Evolutionary conservation across 2,113 vertebrate species (phyloP), one percentile per base, ranked within the genome.

Genomic region (Psophia crepitans): DNA sequence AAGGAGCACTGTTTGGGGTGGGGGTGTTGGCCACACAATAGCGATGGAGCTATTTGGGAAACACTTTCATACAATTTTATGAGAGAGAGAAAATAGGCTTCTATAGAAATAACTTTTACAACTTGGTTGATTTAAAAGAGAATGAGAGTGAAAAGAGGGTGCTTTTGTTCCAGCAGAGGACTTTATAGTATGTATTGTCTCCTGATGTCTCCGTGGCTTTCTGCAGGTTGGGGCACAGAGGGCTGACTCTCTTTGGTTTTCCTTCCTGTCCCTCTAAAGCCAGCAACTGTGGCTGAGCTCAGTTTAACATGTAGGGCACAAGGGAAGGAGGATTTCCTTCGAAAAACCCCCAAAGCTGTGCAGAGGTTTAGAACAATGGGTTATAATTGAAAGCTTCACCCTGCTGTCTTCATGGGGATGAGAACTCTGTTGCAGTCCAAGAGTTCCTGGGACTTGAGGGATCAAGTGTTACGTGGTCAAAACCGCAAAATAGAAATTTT

Each of bases 31-130:
- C 89, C 3, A 33, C 80, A 69, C 86, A 96, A 93, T 63, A 88
- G 86, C 0, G 0, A 10, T 14, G 35, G 70, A 73, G 64, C 75
- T 87, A 14, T 49, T 91, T 32, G 89, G 91, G 89, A 87, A 96
- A 87, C 2, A 22, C 91, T 92, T 57, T 68, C 88, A 46, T 65
- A 77, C 46, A 5, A 41, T 54, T 96, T 93, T 97, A 96, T 13
- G 85, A 83, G 91, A 90, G 75, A 93, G 73, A 66, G 80, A 94
- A 95, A 93, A 92, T 54, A 81, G 73, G 53, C 2, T 14, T 63
- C 94, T 94, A 89, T 87, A 92, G 94, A 95, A 96, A 96, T 92
- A 94, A 94, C 56, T 95, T 96, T 96, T 96, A 96, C 93, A 92
- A 57, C 91, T 93, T 28, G 7, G 26, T 79, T 87, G 64, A 81